Evolutionary conservation across 2,888 invertebrate species (phyloP).

Genomic region (Epistrophe grossulariae): DNA sequence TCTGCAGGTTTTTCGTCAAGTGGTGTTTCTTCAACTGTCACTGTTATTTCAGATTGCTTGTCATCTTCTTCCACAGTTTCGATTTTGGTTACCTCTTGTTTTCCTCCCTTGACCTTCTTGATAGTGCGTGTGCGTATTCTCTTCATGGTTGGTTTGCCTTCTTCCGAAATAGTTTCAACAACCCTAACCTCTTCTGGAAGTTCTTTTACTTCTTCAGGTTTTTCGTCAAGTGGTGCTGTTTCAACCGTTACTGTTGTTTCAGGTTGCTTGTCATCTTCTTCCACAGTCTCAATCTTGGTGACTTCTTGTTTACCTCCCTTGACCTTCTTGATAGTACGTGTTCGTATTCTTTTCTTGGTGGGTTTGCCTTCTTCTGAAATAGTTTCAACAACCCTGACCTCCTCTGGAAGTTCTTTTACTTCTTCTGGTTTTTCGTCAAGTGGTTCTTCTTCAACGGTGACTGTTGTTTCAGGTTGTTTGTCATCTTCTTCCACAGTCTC

Average conservation of each 20-base stretch:
- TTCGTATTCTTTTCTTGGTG: conserved; percentile 79
- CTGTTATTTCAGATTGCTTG: conserved; percentile 79
- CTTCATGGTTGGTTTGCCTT: conserved; percentile 78
- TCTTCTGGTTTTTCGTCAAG: conserved; percentile 62
- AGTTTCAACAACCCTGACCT: conserved; percentile 57
- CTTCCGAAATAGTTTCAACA: conserved; percentile 77
- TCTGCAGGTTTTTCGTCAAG: conserved; percentile 77
- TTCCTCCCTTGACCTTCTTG: conserved; percentile 76
- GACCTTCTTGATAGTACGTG: conserved; percentile 77
- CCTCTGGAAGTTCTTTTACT: conserved; percentile 72
- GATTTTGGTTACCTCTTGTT: conserved; percentile 81
- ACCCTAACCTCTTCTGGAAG: conserved; percentile 77
- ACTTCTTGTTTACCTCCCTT: conserved; percentile 78
- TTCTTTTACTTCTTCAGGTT: conserved; percentile 76
- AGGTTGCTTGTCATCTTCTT: conserved; percentile 80
- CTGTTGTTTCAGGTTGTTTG: conserved; percentile 81
- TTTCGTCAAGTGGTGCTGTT: conserved; percentile 60
- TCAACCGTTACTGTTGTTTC: conserved; percentile 78
- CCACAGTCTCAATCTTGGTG: conserved; percentile 79
- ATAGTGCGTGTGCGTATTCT: conserved; percentile 76
- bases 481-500: conserved; percentile 80
- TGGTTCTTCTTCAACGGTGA: conserved; percentile 78
- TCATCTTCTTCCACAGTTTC: conserved; percentile 79
- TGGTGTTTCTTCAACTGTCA: conserved; percentile 75
- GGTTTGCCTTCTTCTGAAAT: conserved; percentile 77